Percentiles rank a stretch among this genome's conserved stretches.
Evolutionary conservation across 2,797 vertebrate genomes (phyloP).

Genomic region (Cheracebus regulus): DNA sequence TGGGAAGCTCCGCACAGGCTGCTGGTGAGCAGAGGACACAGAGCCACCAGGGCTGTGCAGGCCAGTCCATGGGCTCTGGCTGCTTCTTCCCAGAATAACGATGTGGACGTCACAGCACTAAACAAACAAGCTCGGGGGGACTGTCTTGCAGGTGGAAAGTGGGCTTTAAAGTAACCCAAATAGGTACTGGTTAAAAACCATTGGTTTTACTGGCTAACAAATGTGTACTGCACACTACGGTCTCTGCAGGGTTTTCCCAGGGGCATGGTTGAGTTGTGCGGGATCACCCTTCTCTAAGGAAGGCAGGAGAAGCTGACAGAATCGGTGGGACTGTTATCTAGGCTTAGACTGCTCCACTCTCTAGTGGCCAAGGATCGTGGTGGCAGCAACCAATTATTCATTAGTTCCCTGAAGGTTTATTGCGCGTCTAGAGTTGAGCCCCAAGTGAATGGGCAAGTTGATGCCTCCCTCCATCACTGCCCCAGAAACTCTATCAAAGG

Average conservation of each 20-base stretch:
- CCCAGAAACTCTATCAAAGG: not conserved
- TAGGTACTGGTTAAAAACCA: not conserved
- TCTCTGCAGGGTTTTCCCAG: not conserved
- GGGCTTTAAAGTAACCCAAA: not conserved
- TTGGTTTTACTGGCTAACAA: no score
- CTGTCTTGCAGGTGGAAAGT: not conserved
- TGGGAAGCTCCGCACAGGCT: not conserved
- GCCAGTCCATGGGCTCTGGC: not conserved
- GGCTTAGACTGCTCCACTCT: not conserved
- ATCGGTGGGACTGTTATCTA: rapidly evolving
- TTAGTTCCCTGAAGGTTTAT: not conserved
- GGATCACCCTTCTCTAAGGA: not conserved
- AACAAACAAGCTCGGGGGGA: rapidly evolving
- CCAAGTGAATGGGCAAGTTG: rapidly evolving
- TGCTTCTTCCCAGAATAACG: not conserved
- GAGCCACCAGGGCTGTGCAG: not conserved
- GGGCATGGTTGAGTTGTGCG: not conserved
- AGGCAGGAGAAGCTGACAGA: not conserved
- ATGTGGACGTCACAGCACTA: not conserved
- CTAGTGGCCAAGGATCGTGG: not conserved
- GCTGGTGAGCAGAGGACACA: not conserved
- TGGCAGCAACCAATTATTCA: not conserved
- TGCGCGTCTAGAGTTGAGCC: rapidly evolving
- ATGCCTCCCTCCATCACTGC: rapidly evolving
- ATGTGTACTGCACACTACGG: not conserved